A percentile compares a stretch with the other conserved stretches of the same genome.
phyloP scores from a whole-genome alignment of 2,797 vertebrate species.

The Xenopus petersii region DNA sequence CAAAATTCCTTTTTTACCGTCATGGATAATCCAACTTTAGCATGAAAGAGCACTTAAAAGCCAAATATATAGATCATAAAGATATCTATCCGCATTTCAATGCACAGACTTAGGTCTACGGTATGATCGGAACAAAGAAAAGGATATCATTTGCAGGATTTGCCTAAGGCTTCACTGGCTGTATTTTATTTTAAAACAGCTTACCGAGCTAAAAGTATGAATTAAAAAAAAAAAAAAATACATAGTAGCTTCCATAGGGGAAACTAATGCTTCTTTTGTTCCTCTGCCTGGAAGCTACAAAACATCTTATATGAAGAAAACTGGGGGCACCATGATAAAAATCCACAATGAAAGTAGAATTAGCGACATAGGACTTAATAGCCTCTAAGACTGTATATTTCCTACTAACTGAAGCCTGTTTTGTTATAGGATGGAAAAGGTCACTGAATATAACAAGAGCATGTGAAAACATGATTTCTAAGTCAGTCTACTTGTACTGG shows the following conservation, averaged over 20 bases:
- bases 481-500: no score
- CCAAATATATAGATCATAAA: conserved; percentile 10
- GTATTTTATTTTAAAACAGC: background rate
- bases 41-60: background rate
- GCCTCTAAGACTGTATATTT: no score
- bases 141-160: conserved; percentile 7
- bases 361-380: no score
- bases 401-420: no score
- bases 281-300: background rate
- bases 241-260: conserved; percentile 7
- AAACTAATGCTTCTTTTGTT: background rate
- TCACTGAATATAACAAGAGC: no score
- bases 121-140: conserved; percentile 9
- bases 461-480: no score
- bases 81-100: conserved; percentile 9
- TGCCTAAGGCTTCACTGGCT: conserved; percentile 22
- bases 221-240: background rate
- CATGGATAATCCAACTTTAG: background rate
- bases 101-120: conserved; percentile 8
- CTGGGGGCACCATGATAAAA: no score
- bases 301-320: no score
- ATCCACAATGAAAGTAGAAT: no score
- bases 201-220: conserved; percentile 21
- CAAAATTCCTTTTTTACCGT: background rate
- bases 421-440: no score